Evolutionary conservation across 2,113 vertebrate genomes (phyloP).

Genomic region (Ceratotherium simum): DNA sequence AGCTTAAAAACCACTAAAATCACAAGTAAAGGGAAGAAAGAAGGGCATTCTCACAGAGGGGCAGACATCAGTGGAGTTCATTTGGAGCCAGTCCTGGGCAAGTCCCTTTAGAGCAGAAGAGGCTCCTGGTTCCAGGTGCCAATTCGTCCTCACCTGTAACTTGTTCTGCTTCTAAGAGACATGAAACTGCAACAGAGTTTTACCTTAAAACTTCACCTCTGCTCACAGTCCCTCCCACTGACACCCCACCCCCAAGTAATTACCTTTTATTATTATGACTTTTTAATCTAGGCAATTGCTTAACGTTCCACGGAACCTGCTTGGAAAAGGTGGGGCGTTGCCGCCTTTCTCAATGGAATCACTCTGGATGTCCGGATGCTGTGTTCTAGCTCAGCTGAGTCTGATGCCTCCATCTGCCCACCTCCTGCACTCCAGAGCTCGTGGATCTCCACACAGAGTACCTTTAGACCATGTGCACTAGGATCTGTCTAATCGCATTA

Average conservation of each 20-base stretch:
- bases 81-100: not conserved
- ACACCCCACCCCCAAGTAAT: not conserved
- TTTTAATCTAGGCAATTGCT: not conserved
- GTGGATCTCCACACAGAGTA: conserved; percentile 56
- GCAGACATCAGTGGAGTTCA: not conserved
- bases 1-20: conserved; percentile 67
- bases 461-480: conserved; percentile 69
- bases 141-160: not conserved
- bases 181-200: not conserved
- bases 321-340: not conserved
- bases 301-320: conserved; percentile 23
- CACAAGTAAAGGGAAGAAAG: conserved; percentile 58
- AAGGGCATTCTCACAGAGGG: conserved; percentile 50
- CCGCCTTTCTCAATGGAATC: not conserved
- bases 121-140: not conserved
- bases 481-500: conserved; percentile 87
- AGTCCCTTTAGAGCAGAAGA: conserved; percentile 51
- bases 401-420: not conserved
- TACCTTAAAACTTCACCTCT: not conserved
- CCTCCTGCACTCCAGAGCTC: conserved; percentile 39
- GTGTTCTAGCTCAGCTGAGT: not conserved
- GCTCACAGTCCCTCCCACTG: not conserved
- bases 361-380: not conserved
- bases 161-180: not conserved
- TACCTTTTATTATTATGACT: not conserved